Conservation (phyloP, 30 jellyfish, hydroid and myxozoan species). For the Aurelia sp. region DNA sequence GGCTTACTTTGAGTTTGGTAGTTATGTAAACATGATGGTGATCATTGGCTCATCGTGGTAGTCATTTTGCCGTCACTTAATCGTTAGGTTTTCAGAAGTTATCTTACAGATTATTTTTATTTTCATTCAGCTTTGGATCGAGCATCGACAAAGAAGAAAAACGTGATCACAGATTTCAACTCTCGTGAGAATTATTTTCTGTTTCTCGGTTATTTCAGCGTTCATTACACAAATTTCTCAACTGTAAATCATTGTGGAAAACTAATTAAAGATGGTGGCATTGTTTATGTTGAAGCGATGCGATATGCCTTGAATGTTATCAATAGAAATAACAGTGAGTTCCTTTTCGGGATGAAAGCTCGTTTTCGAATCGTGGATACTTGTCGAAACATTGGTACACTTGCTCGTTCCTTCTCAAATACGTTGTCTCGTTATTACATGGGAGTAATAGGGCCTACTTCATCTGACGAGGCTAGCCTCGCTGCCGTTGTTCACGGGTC, state of each 20-base stretch:
- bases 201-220: slow-evolving; percentile 24
- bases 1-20: too few relatives aligned
- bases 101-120: too few relatives aligned
- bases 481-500: slow-evolving; percentile 27
- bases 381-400: slow-evolving; percentile 22
- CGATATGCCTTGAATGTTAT: slow-evolving; percentile 12
- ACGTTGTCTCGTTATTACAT: neutral
- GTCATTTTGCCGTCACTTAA: too few relatives aligned
- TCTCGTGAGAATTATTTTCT: neutral
- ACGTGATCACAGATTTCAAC: neutral
- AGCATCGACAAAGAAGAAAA: neutral
- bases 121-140: slow-evolving; percentile 15
- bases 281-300: slow-evolving; percentile 42
- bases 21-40: too few relatives aligned
- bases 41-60: too few relatives aligned
- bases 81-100: too few relatives aligned
- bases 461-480: slow-evolving; percentile 36
- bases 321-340: neutral
- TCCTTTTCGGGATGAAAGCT: slow-evolving; percentile 9
- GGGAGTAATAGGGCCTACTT: slow-evolving; percentile 50
- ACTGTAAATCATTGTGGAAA: slow-evolving; percentile 21
- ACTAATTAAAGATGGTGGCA: slow-evolving; percentile 17
- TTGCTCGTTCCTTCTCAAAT: neutral
- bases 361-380: slow-evolving; percentile 16
- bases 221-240: slow-evolving; percentile 30